A percentile compares a stretch with the other conserved stretches of the same genome.
Conservation (phyloP, 2,888 invertebrate species). For the Drosophila barbarae region DNA sequence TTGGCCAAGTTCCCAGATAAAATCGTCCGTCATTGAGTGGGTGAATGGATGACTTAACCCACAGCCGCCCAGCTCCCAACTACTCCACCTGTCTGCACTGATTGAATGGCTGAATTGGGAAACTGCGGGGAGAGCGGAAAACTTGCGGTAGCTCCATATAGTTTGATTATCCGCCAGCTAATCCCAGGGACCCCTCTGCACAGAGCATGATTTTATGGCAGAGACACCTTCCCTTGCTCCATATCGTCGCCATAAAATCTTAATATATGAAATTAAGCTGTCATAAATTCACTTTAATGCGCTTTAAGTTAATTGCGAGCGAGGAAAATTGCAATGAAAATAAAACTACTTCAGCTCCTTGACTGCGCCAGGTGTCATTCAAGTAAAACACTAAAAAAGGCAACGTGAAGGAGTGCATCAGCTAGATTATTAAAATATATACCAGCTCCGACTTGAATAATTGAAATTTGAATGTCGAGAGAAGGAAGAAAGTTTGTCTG, state of each 20-base stretch:
- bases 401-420: constrained; percentile 23
- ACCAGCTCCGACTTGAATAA: constrained; percentile 50
- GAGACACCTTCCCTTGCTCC: constrained; percentile 6
- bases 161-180: constrained; percentile 62
- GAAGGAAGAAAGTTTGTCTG: constrained; percentile 11
- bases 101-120: constrained; percentile 33
- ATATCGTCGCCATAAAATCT: constrained; percentile 64
- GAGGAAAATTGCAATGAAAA: constrained; percentile 66
- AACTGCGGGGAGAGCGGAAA: background rate
- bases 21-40: constrained; percentile 60
- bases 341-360: constrained; percentile 50
- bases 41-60: constrained; percentile 41
- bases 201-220: constrained; percentile 24
- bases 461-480: constrained; percentile 43
- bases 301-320: constrained; percentile 76
- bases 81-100: constrained; percentile 40
- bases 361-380: constrained; percentile 51
- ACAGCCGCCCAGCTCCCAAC: background rate
- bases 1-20: constrained; percentile 59
- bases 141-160: constrained; percentile 26
- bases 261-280: constrained; percentile 76
- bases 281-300: constrained; percentile 74
- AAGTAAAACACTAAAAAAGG: constrained; percentile 50
- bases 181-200: constrained; percentile 46
- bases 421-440: constrained; percentile 67